A percentile compares a stretch with the other conserved stretches of the same genome.
phyloP scores from a whole-genome alignment of 2,888 invertebrate genomes.

The Colletes collaris region DNA sequence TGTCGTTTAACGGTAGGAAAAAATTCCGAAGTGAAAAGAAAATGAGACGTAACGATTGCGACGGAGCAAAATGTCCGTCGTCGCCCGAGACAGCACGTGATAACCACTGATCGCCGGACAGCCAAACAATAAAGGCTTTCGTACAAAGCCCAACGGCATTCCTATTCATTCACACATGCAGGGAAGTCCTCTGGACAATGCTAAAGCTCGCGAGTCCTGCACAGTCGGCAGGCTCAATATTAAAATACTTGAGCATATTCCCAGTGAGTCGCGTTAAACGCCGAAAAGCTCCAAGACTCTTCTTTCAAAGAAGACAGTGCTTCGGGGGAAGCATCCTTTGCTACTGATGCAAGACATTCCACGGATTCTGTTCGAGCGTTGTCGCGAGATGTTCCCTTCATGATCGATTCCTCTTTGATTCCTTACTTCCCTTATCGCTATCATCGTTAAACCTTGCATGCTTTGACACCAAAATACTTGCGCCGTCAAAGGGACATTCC shows the following conservation, averaged over 20 bases:
- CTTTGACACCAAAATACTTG: background rate
- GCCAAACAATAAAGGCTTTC: conserved; percentile 74
- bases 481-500: background rate
- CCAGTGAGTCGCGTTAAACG: conserved; percentile 44
- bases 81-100: conserved; percentile 55
- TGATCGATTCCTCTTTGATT: conserved; percentile 44
- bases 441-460: conserved; percentile 34
- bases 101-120: conserved; percentile 68
- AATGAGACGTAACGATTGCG: conserved; percentile 19
- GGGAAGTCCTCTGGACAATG: conserved; percentile 68
- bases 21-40: background rate
- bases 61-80: conserved; percentile 35
- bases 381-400: conserved; percentile 46
- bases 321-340: conserved; percentile 36
- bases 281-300: conserved; percentile 64
- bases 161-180: conserved; percentile 76
- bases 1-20: background rate
- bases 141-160: conserved; percentile 75
- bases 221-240: conserved; percentile 74
- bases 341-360: conserved; percentile 60
- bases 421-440: conserved; percentile 32
- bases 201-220: conserved; percentile 66
- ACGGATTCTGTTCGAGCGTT: conserved; percentile 59
- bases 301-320: conserved; percentile 56
- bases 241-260: conserved; percentile 79